A percentile compares a stretch with the other conserved stretches of the same genome.
These are phyloP conservation scores for Channallabes apus DNA, from an alignment of 2,797 vertebrate genomes.

Conservation along the genomic window DNA sequence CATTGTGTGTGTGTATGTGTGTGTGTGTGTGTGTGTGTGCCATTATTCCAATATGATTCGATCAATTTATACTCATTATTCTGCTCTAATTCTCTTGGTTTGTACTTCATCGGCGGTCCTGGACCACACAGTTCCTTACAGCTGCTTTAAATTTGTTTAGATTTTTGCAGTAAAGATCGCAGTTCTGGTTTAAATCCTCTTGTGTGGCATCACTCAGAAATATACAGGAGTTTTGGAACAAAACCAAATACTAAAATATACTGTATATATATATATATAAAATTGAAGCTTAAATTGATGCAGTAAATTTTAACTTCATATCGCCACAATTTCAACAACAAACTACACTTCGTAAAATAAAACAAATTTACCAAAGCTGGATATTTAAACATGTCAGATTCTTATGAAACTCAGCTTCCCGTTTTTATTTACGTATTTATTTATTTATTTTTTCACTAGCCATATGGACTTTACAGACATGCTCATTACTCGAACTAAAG, in stretches of 20 bases:
- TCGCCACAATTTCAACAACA: background rate
- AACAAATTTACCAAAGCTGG: too few species aligned
- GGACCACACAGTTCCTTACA: too few species aligned
- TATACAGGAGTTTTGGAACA: background rate
- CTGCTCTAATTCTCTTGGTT: slow-evolving; percentile 7
- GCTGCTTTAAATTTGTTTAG: background rate
- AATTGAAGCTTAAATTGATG: background rate
- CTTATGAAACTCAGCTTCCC: background rate
- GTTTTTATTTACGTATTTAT: background rate
- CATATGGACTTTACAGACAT: slow-evolving; percentile 24
- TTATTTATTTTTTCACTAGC: background rate
- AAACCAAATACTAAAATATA: too few species aligned
- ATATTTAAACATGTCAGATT: background rate
- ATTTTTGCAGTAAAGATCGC: background rate
- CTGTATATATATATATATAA: too few species aligned
- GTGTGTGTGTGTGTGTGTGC: background rate
- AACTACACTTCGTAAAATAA: background rate
- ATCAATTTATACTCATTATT: slow-evolving; percentile 20
- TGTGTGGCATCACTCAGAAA: background rate
- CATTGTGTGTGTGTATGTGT: too few species aligned
- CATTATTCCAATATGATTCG: slow-evolving; percentile 21
- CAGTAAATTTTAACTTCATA: background rate
- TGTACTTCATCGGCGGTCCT: background rate
- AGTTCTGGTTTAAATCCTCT: background rate
- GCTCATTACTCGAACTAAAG: slow-evolving; percentile 28